phyloP scores from a whole-genome alignment of 2,888 invertebrate species.

The Amphipoea lucens region DNA sequence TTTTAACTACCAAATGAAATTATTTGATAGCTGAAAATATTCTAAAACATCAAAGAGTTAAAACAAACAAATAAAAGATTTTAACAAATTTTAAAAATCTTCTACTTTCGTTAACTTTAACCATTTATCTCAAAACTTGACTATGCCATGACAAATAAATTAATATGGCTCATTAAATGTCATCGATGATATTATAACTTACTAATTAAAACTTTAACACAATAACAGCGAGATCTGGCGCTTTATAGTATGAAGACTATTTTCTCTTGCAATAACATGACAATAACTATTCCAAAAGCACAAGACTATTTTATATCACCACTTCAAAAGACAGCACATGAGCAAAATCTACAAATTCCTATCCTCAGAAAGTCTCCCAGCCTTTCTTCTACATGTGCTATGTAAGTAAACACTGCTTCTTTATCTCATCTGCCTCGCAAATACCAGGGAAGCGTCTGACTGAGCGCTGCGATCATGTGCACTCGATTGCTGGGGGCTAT shows the following conservation, averaged over 20 bases:
- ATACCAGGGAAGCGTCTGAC: constrained; percentile 44
- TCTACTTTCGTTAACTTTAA: neutral
- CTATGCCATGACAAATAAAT: no score
- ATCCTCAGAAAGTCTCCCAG: neutral
- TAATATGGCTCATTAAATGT: no score
- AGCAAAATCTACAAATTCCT: constrained; percentile 2
- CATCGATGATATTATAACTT: no score
- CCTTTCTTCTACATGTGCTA: constrained; percentile 26
- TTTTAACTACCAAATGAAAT: no score
- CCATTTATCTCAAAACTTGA: neutral
- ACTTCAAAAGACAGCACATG: neutral
- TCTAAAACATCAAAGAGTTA: neutral
- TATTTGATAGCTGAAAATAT: neutral
- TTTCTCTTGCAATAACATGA: no score
- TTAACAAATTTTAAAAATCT: neutral
- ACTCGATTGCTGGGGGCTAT: constrained; percentile 55
- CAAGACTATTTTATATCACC: neutral
- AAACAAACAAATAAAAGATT: neutral
- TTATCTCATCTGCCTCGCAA: constrained; percentile 61
- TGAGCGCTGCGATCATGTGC: constrained; percentile 59
- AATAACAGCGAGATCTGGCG: no score
- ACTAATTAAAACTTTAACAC: no score
- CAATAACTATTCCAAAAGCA: no score
- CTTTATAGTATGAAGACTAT: no score
- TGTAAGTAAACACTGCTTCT: constrained; percentile 54